phyloP scores from a whole-genome alignment of 2,113 vertebrate species.

The Oryzias javanicus region DNA sequence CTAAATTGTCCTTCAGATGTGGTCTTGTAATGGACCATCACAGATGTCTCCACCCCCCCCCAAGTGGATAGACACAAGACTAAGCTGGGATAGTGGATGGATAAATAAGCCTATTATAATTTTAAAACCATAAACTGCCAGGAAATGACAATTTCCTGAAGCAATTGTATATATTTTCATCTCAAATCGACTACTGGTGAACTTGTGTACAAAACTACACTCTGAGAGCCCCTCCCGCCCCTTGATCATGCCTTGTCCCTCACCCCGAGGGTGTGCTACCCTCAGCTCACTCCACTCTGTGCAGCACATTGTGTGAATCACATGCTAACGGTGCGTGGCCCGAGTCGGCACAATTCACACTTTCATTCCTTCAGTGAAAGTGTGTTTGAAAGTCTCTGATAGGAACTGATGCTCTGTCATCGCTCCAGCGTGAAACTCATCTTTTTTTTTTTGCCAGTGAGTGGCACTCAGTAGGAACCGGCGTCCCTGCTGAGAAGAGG shows the following conservation, averaged over 20 bases:
- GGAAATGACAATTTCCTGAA: too few relatives aligned
- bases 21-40: too few relatives aligned
- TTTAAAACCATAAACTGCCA: too few relatives aligned
- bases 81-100: too few relatives aligned
- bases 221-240: not conserved
- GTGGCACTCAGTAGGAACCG: not conserved
- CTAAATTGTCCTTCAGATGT: too few relatives aligned
- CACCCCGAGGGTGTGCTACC: constrained; percentile 24
- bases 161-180: too few relatives aligned
- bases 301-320: constrained; percentile 53
- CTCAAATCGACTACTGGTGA: too few relatives aligned
- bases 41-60: too few relatives aligned
- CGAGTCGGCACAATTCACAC: constrained; percentile 37
- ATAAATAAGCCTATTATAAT: too few relatives aligned
- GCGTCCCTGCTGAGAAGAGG: not conserved
- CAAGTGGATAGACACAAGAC: too few relatives aligned
- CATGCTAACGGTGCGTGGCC: constrained; percentile 32
- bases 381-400: constrained; percentile 30
- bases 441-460: not conserved
- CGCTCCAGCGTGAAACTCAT: not conserved
- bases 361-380: constrained; percentile 30
- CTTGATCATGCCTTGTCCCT: constrained; percentile 14
- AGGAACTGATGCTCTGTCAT: constrained; percentile 28
- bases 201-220: constrained; percentile 2
- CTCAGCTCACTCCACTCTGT: constrained; percentile 3